These are phyloP conservation scores for Linyphia triangularis DNA, from an alignment of 2,888 invertebrate genomes.

Conservation along the genomic window DNA sequence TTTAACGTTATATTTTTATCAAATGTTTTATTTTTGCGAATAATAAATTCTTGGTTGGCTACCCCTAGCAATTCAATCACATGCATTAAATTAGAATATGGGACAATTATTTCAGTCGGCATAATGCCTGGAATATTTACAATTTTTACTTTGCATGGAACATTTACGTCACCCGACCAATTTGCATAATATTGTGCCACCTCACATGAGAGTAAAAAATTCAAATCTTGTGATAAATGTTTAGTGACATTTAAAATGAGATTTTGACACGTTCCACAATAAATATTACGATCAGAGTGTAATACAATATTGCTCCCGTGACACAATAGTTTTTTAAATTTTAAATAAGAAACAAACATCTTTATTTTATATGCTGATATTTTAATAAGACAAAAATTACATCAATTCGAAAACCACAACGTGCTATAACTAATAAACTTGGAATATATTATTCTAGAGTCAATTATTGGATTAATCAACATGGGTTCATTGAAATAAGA, in stretches of 20 bases:
- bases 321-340: conserved; percentile 20
- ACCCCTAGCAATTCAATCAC: conserved; percentile 25
- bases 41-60: conserved; percentile 23
- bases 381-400: no score
- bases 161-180: conserved; percentile 16
- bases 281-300: background rate
- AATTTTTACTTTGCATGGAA: conserved; percentile 5
- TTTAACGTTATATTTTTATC: background rate
- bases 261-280: conserved; percentile 1
- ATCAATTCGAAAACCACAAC: no score
- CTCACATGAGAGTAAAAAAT: conserved; percentile 25
- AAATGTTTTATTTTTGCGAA: conserved; percentile 8
- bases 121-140: conserved; percentile 26
- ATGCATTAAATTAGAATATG: background rate
- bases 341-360: conserved; percentile 21
- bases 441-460: no score
- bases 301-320: background rate
- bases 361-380: no score
- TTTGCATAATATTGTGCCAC: conserved; percentile 25
- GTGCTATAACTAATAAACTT: no score
- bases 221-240: conserved; percentile 14
- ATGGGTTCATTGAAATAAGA: no score
- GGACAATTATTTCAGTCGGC: background rate
- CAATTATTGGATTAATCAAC: no score
- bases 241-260: conserved; percentile 10